phyloP scores from a whole-genome alignment of 2,797 vertebrate genomes.

The Bryconaethiops microstoma region DNA sequence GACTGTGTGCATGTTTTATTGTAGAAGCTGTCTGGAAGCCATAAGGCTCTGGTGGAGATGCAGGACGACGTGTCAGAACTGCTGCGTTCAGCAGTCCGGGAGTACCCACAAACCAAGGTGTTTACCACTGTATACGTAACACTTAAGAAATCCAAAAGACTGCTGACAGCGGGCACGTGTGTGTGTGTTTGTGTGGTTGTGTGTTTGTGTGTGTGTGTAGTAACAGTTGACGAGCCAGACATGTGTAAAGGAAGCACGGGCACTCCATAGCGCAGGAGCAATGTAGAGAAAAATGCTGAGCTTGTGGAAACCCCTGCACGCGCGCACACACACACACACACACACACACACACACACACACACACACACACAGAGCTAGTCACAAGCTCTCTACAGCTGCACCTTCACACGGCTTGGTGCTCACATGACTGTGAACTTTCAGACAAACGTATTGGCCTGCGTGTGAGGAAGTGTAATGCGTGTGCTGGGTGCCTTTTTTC shows the following conservation, averaged over 20 bases:
- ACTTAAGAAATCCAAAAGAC: not conserved
- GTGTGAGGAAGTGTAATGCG: not conserved
- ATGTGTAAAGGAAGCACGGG: constrained; percentile 37
- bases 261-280: not conserved
- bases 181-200: not conserved
- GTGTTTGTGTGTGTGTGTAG: constrained; percentile 13
- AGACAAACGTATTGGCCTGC: constrained; percentile 16
- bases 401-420: constrained; percentile 24
- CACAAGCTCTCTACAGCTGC: constrained; percentile 45
- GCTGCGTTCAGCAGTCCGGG: constrained; percentile 82
- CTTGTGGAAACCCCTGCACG: constrained; percentile 59
- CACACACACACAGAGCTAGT: constrained; percentile 16
- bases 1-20: constrained; percentile 47
- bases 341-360: no score
- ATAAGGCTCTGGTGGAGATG: constrained; percentile 98
- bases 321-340: no score
- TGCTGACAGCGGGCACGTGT: constrained; percentile 61
- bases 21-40: constrained; percentile 94
- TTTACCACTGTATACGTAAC: constrained; percentile 16
- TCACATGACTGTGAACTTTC: constrained; percentile 29
- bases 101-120: constrained; percentile 89
- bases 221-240: constrained; percentile 63
- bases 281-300: constrained; percentile 69
- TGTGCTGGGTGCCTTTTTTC: not conserved
- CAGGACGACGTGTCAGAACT: constrained; percentile 90